Percentiles rank a stretch among this genome's conserved stretches.
Evolutionary conservation across 2,113 vertebrate genomes (phyloP).

Genomic region (Corythornis cristatus): DNA sequence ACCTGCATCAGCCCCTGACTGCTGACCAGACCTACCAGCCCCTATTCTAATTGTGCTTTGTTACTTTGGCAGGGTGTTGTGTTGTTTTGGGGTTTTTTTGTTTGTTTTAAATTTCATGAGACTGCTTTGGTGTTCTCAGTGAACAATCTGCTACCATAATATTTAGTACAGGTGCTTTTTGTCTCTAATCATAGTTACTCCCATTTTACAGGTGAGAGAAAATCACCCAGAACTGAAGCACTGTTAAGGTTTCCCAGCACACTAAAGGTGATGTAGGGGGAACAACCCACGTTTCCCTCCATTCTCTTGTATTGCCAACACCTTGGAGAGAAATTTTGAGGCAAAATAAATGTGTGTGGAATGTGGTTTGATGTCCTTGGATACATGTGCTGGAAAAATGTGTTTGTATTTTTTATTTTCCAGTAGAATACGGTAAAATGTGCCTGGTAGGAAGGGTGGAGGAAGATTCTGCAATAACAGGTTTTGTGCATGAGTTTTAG

Average conservation of each 20-base stretch:
- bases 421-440: background rate
- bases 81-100: too few species aligned
- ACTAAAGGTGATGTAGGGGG: background rate
- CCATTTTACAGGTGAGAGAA: background rate
- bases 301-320: background rate
- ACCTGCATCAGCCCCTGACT: background rate
- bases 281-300: background rate
- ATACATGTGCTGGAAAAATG: background rate
- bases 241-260: background rate
- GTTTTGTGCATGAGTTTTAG: background rate
- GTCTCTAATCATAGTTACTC: background rate
- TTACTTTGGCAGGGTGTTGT: background rate
- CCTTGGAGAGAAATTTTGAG: background rate
- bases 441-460: background rate
- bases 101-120: background rate
- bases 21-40: background rate
- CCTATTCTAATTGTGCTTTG: background rate
- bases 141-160: background rate
- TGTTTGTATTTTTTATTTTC: background rate
- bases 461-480: background rate
- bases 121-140: background rate
- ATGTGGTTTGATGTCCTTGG: background rate
- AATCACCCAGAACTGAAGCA: background rate
- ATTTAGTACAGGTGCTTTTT: background rate
- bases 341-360: background rate